These are phyloP conservation scores for Laupala kohalensis DNA, from an alignment of 1,140 invertebrate species.

Conservation along the genomic window DNA sequence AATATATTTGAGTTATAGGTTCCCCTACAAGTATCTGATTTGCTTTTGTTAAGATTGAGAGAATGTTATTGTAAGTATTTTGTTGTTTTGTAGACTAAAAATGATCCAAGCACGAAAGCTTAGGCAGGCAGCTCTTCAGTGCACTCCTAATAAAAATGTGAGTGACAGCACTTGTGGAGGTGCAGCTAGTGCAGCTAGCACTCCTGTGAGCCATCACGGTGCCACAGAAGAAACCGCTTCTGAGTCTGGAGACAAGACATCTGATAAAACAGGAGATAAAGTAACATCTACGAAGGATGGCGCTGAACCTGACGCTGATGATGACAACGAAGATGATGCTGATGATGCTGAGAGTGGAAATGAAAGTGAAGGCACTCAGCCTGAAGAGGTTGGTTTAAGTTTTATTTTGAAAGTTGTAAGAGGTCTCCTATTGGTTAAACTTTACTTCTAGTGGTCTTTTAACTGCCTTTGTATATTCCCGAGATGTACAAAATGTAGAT, in stretches of 20 bases:
- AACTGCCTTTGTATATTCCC: too few species aligned
- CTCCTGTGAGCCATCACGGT: neutral
- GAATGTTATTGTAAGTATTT: neutral
- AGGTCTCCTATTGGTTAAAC: too few species aligned
- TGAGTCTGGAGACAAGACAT: slow-evolving; percentile 15
- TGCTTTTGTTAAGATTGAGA: too few species aligned
- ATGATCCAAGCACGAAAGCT: neutral
- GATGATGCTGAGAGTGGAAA: slow-evolving; percentile 62
- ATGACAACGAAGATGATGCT: slow-evolving; percentile 40
- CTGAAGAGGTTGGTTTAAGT: slow-evolving; percentile 49
- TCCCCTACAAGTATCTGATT: too few species aligned
- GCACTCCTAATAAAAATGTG: neutral
- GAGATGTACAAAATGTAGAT: too few species aligned
- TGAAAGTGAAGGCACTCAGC: slow-evolving; percentile 73
- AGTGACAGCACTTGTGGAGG: neutral
- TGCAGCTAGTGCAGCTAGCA: neutral
- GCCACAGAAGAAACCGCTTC: slow-evolving; percentile 20
- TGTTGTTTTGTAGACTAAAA: neutral
- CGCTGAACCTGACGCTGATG: slow-evolving; percentile 28
- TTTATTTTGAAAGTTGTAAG: too few species aligned
- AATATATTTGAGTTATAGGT: too few species aligned
- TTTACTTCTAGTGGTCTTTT: too few species aligned
- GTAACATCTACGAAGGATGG: slow-evolving; percentile 9
- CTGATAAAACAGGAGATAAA: neutral
- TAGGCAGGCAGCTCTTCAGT: neutral